Evolutionary conservation across 2,888 invertebrate species (phyloP).

Genomic region (Cerastis leucographa): DNA sequence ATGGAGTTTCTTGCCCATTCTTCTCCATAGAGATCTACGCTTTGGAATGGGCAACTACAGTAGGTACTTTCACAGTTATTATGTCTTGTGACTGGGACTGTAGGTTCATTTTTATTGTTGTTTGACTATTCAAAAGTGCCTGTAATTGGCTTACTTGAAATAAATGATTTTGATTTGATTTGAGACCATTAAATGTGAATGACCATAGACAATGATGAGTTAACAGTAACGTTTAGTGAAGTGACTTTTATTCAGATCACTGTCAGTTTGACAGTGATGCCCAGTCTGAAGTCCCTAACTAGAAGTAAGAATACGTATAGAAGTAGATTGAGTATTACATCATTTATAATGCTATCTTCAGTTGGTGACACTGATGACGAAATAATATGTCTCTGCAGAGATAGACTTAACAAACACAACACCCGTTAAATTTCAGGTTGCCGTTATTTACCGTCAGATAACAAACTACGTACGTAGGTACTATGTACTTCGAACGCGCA

Average conservation of each 20-base stretch:
- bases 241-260: not conserved
- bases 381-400: not conserved
- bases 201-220: not conserved
- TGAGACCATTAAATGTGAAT: not conserved
- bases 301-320: no score
- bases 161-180: no score
- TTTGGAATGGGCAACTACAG: no score
- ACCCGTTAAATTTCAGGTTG: no score
- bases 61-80: no score
- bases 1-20: no score
- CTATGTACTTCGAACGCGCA: not conserved
- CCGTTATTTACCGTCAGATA: not conserved
- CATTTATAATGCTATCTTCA: not conserved
- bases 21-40: no score
- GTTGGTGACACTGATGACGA: not conserved
- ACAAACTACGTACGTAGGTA: not conserved
- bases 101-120: no score
- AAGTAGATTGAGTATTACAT: no score
- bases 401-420: not conserved
- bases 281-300: not conserved
- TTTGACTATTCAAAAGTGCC: no score
- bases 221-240: not conserved
- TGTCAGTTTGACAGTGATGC: not conserved
- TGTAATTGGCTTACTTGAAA: no score
- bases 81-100: no score